Evolutionary conservation across 2,888 invertebrate genomes (phyloP).

Genomic region (Myopa testacea): DNA sequence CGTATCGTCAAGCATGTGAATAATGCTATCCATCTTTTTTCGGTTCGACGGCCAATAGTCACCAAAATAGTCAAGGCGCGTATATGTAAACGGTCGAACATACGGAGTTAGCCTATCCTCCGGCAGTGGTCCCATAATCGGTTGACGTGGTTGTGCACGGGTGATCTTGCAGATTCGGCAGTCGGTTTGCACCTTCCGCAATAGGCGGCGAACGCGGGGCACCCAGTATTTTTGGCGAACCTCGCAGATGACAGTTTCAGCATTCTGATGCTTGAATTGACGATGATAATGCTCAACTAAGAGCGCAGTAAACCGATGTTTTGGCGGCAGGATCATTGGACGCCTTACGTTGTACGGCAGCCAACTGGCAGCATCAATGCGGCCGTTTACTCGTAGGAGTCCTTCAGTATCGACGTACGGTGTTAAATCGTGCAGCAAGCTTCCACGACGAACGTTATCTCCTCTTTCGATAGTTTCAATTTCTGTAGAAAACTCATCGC

Average conservation of each 20-base stretch:
- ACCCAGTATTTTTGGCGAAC: constrained; percentile 28
- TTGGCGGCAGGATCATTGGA: constrained; percentile 35
- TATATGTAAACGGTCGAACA: neutral
- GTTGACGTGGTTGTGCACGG: constrained; percentile 36
- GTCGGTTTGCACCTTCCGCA: constrained; percentile 21
- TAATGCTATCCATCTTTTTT: constrained; percentile 41
- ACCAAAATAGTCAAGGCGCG: constrained; percentile 40
- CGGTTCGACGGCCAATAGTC: constrained; percentile 31
- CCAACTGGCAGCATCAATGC: constrained; percentile 39
- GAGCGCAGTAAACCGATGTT: constrained; percentile 25
- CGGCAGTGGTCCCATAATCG: constrained; percentile 43
- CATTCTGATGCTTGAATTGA: constrained; percentile 38
- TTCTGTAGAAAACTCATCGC: neutral
- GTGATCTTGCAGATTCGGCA: constrained; percentile 29
- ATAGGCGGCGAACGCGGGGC: constrained; percentile 1
- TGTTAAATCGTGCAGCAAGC: constrained; percentile 14
- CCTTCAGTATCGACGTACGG: constrained; percentile 39
- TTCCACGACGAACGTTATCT: neutral
- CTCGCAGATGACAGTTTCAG: constrained; percentile 30
- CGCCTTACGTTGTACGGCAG: constrained; percentile 27
- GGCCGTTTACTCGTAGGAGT: constrained; percentile 33
- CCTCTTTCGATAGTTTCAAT: neutral
- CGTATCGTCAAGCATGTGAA: constrained; percentile 42
- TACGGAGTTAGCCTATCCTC: constrained; percentile 40
- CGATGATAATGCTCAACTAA: constrained; percentile 19